Percentiles rank a stretch among this genome's conserved stretches.
phyloP scores from a whole-genome alignment of 2,113 vertebrate species.

The Indicator maculatus region DNA sequence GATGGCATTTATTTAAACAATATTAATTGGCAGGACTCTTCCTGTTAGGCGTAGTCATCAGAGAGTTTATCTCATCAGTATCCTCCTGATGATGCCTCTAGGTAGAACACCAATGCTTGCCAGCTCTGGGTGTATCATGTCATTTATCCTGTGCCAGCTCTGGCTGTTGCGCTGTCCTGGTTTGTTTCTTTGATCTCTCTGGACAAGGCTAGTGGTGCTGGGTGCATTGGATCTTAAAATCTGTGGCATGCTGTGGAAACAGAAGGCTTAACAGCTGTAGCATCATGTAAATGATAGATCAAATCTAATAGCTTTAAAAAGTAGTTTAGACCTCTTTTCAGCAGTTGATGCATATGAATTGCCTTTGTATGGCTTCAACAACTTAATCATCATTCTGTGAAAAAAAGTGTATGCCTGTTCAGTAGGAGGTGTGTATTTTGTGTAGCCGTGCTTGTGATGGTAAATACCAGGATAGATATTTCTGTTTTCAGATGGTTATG shows the following conservation, averaged over 20 bases:
- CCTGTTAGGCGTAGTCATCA: not conserved
- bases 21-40: not conserved
- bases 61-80: not conserved
- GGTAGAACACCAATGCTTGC: not conserved
- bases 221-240: not conserved
- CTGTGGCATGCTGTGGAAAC: rapidly evolving
- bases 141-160: not conserved
- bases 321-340: not conserved
- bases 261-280: not conserved
- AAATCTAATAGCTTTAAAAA: not conserved
- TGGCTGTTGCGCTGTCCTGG: not conserved
- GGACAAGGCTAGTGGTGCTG: rapidly evolving
- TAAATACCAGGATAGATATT: not conserved
- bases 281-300: rapidly evolving
- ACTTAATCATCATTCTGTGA: not conserved
- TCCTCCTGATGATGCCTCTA: not conserved
- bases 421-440: not conserved
- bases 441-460: not conserved
- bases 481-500: not conserved
- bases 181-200: not conserved
- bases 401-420: rapidly evolving
- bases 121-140: not conserved
- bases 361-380: not conserved
- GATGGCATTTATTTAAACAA: not conserved
- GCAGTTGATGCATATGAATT: not conserved